Evolutionary conservation across 2,888 invertebrate species (phyloP).

Genomic region (Morpho deidamia): DNA sequence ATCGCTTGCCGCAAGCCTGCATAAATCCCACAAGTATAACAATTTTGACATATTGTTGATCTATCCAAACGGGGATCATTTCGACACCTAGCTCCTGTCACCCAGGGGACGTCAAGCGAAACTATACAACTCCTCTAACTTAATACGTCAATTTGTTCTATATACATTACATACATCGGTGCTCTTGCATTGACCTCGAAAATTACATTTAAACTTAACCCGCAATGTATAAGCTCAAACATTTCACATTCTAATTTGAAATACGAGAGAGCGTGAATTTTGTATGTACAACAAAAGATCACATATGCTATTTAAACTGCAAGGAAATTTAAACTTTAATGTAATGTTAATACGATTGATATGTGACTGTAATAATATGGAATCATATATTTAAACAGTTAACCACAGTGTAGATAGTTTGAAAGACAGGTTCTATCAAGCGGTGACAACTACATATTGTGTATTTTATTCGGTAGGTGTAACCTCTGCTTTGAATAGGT

Average conservation of each 20-base stretch:
- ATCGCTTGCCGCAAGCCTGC: conserved; percentile 50
- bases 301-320: conserved; percentile 12
- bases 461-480: conserved; percentile 67
- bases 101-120: conserved; percentile 41
- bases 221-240: conserved; percentile 24
- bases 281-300: conserved; percentile 18
- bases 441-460: conserved; percentile 74
- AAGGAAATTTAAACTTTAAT: conserved; percentile 3
- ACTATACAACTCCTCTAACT: conserved; percentile 30
- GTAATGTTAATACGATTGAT: background rate
- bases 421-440: conserved; percentile 75
- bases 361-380: background rate
- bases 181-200: background rate
- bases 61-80: conserved; percentile 60
- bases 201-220: conserved; percentile 8
- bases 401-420: conserved; percentile 53
- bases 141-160: background rate
- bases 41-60: conserved; percentile 75
- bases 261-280: conserved; percentile 4
- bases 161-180: conserved; percentile 20
- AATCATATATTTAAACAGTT: conserved; percentile 7
- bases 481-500: conserved; percentile 57
- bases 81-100: conserved; percentile 60
- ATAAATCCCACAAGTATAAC: conserved; percentile 68
- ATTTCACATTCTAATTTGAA: background rate